A percentile compares a stretch with the other conserved stretches of the same genome.
These are phyloP conservation scores for Drosophila lutescens DNA, from an alignment of 2,888 invertebrate genomes.

Conservation along the genomic window DNA sequence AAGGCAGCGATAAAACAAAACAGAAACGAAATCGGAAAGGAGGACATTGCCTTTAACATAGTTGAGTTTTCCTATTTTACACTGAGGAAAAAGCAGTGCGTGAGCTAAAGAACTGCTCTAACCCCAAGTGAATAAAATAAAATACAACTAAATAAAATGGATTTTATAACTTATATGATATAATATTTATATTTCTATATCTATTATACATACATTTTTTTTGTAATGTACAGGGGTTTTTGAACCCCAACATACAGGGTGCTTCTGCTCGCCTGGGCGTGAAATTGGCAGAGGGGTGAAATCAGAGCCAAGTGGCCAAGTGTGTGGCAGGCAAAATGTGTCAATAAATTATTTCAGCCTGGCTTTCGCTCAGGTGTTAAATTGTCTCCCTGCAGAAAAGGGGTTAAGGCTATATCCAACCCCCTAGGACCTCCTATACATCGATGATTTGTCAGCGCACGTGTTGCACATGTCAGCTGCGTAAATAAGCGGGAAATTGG, in stretches of 20 bases:
- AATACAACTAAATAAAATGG: no score
- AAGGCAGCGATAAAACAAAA: conserved; percentile 43
- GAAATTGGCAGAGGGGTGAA: conserved; percentile 54
- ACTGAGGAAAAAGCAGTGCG: background rate
- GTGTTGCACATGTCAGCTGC: conserved; percentile 73
- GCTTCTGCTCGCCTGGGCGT: conserved; percentile 54
- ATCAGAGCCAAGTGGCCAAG: conserved; percentile 56
- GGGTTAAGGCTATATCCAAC: conserved; percentile 48
- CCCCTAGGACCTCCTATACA: conserved; percentile 2
- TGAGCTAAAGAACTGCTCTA: no score
- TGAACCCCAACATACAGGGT: conserved; percentile 47
- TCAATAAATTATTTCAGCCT: conserved; percentile 66
- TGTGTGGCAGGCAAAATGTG: conserved; percentile 58
- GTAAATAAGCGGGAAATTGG: conserved; percentile 76
- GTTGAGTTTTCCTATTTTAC: background rate
- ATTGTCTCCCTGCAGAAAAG: conserved; percentile 55
- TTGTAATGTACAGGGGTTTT: conserved; percentile 27
- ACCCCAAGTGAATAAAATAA: no score
- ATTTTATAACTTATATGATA: no score
- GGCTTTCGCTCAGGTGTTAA: conserved; percentile 61
- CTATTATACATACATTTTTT: background rate
- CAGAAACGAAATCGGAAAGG: conserved; percentile 33
- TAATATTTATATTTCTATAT: no score
- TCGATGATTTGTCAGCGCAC: conserved; percentile 65
- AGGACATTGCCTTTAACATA: conserved; percentile 39